A percentile compares a stretch with the other conserved stretches of the same genome.
These are phyloP conservation scores for Chascanopsetta lugubris DNA, from an alignment of 2,113 vertebrate species.

Conservation along the genomic window DNA sequence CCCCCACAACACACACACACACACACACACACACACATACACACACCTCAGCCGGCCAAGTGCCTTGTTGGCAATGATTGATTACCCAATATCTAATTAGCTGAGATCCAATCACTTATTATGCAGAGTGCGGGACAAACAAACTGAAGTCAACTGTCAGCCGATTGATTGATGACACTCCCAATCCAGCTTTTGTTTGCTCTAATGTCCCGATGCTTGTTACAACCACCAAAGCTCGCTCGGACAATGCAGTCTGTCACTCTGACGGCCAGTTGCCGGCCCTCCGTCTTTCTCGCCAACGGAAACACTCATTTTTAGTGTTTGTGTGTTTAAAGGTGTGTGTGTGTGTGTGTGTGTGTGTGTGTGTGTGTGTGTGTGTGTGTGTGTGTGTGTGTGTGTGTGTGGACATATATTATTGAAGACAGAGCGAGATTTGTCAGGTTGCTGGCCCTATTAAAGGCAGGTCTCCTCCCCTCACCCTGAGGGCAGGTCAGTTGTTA, in stretches of 20 bases:
- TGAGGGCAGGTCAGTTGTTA: conserved; percentile 69
- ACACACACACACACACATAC: too few relatives aligned
- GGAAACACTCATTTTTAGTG: conserved; percentile 70
- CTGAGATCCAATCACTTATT: conserved; percentile 99
- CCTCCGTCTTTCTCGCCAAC: conserved; percentile 60
- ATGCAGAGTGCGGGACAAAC: conserved; percentile 99
- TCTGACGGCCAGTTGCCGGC: conserved; percentile 80
- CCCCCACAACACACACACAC: too few relatives aligned
- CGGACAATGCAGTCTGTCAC: conserved; percentile 94
- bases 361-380: conserved; percentile 15
- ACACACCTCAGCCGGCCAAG: conserved; percentile 82
- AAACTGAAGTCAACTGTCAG: conserved; percentile 98
- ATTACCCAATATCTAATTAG: conserved; percentile 99
- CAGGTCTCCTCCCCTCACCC: conserved; percentile 68
- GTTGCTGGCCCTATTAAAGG: conserved; percentile 82
- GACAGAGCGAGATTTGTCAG: conserved; percentile 80
- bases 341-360: conserved; percentile 27
- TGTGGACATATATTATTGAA: conserved; percentile 65
- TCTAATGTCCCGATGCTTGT: conserved; percentile 97
- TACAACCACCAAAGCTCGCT: conserved; percentile 94
- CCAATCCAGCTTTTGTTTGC: conserved; percentile 94
- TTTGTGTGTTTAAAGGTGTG: conserved; percentile 26
- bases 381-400: conserved; percentile 18
- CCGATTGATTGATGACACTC: conserved; percentile 96
- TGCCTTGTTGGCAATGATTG: conserved; percentile 99